phyloP scores from a whole-genome alignment of 2,888 invertebrate genomes.

The Autographa pulchrina region DNA sequence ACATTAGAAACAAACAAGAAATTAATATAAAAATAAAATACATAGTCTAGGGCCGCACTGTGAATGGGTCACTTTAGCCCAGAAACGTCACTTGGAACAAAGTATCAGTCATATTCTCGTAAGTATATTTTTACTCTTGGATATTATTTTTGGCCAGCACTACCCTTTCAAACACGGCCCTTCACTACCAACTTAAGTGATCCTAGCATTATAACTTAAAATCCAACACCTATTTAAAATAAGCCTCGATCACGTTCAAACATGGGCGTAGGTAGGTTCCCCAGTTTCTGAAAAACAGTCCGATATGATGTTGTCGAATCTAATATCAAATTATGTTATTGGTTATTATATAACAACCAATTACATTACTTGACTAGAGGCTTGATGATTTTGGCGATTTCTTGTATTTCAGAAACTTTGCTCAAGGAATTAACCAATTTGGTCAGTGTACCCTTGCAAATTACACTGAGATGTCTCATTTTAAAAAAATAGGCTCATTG shows the following conservation, averaged over 20 bases:
- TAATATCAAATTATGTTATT: background rate
- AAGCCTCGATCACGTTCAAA: conserved; percentile 7
- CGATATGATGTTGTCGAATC: background rate
- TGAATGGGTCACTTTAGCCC: background rate
- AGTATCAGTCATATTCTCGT: background rate
- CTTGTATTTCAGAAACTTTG: no score
- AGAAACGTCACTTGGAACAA: background rate
- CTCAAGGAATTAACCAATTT: no score
- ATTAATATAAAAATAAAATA: conserved; percentile 1
- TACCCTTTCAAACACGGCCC: background rate
- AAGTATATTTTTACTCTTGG: background rate
- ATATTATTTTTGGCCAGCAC: background rate
- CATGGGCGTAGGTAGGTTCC: background rate
- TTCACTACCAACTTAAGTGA: conserved; percentile 18
- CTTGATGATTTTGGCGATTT: no score
- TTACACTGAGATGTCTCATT: no score
- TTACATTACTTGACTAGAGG: no score
- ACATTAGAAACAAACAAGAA: conserved; percentile 10
- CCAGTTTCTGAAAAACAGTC: background rate
- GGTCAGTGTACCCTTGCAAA: no score
- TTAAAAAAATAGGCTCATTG: no score
- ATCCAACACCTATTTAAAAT: conserved; percentile 42
- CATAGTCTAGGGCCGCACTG: background rate
- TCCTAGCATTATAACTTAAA: conserved; percentile 33
- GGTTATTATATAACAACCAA: background rate